Conservation (phyloP, 2,113 vertebrate species). For the Aptenodytes forsteri region DNA sequence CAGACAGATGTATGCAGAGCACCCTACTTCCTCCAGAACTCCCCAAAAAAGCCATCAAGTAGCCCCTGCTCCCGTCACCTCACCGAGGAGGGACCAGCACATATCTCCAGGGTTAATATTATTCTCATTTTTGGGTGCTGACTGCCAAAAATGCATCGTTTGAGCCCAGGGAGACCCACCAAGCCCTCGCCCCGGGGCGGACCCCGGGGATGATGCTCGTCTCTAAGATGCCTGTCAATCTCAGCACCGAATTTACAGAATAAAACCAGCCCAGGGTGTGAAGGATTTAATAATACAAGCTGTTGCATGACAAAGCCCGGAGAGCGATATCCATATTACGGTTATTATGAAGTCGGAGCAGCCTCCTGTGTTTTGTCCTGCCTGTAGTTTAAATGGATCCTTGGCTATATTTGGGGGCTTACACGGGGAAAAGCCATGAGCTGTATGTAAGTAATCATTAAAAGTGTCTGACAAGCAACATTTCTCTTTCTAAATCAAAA, state of each 20-base stretch:
- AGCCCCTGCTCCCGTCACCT: neutral
- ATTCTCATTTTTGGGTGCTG: neutral
- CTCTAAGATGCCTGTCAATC: neutral
- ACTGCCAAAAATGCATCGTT: rapidly evolving
- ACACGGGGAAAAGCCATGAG: neutral
- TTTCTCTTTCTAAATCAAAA: neutral
- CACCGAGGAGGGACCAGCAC: neutral
- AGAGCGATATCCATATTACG: neutral
- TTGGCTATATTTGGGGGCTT: neutral
- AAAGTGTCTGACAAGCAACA: neutral
- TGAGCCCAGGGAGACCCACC: rapidly evolving
- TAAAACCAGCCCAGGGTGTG: neutral
- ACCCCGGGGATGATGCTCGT: neutral
- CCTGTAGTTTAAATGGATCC: neutral
- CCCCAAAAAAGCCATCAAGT: neutral
- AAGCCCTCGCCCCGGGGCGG: rapidly evolving
- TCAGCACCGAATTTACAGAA: neutral
- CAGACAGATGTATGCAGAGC: neutral
- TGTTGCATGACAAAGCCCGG: neutral
- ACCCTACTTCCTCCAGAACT: neutral
- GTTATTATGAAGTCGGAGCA: neutral
- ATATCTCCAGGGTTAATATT: neutral
- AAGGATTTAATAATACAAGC: slow-evolving; percentile 21
- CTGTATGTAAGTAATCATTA: neutral
- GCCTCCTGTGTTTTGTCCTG: neutral